Percentiles rank a stretch among this genome's conserved stretches.
phyloP scores from a whole-genome alignment of 2,797 vertebrate genomes.

The Mus minutoides region DNA sequence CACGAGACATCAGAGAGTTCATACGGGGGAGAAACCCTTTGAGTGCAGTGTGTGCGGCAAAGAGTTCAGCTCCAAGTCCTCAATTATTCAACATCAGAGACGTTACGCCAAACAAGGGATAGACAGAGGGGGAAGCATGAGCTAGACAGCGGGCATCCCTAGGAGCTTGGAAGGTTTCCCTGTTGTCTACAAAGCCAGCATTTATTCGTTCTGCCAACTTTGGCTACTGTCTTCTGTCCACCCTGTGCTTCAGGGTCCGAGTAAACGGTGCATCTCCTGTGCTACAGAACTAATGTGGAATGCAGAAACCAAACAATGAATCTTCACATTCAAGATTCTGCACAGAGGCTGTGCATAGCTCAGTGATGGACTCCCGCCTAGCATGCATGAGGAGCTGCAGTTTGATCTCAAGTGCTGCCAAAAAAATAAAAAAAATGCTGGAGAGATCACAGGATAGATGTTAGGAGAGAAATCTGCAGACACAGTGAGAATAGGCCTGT shows the following conservation, averaged over 20 bases:
- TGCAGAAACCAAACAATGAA: neutral
- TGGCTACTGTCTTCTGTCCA: neutral
- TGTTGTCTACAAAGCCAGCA: neutral
- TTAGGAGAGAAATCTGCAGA: slow-evolving; percentile 22
- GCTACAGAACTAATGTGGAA: neutral
- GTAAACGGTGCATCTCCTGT: neutral
- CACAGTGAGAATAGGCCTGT: neutral
- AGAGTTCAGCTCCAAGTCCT: slow-evolving; percentile 82
- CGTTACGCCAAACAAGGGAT: slow-evolving; percentile 81
- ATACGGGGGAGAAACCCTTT: slow-evolving; percentile 83
- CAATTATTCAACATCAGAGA: slow-evolving; percentile 80
- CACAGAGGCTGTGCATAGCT: neutral
- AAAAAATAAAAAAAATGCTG: neutral
- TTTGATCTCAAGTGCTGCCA: neutral
- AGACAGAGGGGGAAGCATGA: slow-evolving; percentile 56
- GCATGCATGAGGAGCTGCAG: neutral
- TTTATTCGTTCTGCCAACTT: neutral
- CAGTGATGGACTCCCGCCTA: neutral
- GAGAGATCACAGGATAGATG: neutral
- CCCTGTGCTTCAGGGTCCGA: slow-evolving; percentile 17
- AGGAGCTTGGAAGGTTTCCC: neutral
- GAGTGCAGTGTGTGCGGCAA: slow-evolving; percentile 80
- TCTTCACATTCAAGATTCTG: neutral
- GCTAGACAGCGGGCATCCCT: neutral
- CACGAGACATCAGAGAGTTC: slow-evolving; percentile 74